These are phyloP conservation scores for Lytechinus pictus DNA, from an alignment of 35 echinoderm and acorn worm genomes.

Conservation along the genomic window DNA sequence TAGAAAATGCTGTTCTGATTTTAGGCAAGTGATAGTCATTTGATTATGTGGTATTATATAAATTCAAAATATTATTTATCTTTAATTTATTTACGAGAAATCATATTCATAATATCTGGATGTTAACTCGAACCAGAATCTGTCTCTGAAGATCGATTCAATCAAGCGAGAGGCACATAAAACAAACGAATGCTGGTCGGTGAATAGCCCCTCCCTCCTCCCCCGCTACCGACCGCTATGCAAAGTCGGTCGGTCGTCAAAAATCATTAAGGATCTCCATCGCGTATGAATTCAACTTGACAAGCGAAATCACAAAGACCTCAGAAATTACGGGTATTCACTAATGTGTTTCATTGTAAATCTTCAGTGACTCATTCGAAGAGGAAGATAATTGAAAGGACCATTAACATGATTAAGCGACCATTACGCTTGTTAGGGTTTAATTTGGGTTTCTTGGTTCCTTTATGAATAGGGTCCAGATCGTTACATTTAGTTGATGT, in stretches of 20 bases:
- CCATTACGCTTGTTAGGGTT: background rate
- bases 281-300: background rate
- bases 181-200: no score
- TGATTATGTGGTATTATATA: no score
- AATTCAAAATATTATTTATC: no score
- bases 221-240: background rate
- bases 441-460: background rate
- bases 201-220: background rate
- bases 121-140: no score
- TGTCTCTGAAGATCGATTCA: no score
- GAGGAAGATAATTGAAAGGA: background rate
- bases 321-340: background rate
- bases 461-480: background rate
- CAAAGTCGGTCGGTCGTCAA: background rate
- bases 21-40: no score
- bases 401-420: background rate
- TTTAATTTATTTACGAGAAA: no score
- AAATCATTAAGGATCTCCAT: background rate
- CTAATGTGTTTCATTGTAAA: constrained; percentile 4
- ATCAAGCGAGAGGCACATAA: no score
- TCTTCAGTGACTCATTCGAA: background rate
- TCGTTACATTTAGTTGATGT: background rate
- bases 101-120: no score
- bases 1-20: no score
- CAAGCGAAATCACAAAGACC: background rate